These are phyloP conservation scores for Poeciliopsis prolifica DNA, from an alignment of 2,113 vertebrate genomes.

Conservation along the genomic window DNA sequence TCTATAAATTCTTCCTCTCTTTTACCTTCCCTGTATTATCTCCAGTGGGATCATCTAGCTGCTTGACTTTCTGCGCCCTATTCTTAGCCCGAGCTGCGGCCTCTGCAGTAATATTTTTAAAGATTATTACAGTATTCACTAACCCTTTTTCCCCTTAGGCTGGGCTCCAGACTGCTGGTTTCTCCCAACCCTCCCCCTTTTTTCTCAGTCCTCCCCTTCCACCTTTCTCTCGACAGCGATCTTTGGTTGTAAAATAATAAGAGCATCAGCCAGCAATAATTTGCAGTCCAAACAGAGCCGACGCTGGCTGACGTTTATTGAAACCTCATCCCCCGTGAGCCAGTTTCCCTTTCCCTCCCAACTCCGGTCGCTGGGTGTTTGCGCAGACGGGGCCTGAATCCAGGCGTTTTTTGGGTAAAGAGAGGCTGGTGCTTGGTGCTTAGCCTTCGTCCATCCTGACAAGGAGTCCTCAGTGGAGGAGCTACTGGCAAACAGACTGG, in stretches of 20 bases:
- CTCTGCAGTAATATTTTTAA: slow-evolving; percentile 79
- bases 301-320: slow-evolving; percentile 97
- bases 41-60: slow-evolving; percentile 49
- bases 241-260: slow-evolving; percentile 95
- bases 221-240: slow-evolving; percentile 88
- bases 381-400: slow-evolving; percentile 92
- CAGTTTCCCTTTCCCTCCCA: slow-evolving; percentile 85
- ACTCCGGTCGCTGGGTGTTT: slow-evolving; percentile 81
- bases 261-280: slow-evolving; percentile 96
- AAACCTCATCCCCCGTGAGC: slow-evolving; percentile 93
- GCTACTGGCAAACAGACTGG: slow-evolving; percentile 50
- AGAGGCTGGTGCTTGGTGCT: slow-evolving; percentile 70
- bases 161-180: slow-evolving; percentile 76
- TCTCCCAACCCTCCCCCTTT: slow-evolving; percentile 53
- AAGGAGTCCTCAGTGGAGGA: slow-evolving; percentile 40
- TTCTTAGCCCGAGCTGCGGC: slow-evolving; percentile 78
- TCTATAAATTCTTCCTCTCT: not conserved
- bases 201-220: slow-evolving; percentile 82
- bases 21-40: slow-evolving; percentile 40
- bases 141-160: slow-evolving; percentile 85
- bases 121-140: slow-evolving; percentile 86
- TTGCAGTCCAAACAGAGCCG: slow-evolving; percentile 97
- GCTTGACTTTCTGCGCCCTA: slow-evolving; percentile 69
- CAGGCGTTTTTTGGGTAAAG: slow-evolving; percentile 78
- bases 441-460: slow-evolving; percentile 65